Conservation (phyloP, 2,797 vertebrate genomes). For the Gallinago stenura region DNA sequence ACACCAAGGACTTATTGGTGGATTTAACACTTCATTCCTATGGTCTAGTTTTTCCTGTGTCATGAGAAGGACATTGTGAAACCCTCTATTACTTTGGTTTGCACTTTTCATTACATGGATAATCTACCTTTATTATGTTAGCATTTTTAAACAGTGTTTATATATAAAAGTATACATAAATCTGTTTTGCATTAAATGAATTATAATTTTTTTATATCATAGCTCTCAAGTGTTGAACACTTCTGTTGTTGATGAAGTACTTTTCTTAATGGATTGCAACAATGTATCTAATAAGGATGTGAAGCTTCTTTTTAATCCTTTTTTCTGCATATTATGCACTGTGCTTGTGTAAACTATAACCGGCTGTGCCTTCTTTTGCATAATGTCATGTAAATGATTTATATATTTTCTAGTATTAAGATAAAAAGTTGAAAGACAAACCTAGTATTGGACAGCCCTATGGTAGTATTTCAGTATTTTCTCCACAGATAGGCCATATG, state of each 20-base stretch:
- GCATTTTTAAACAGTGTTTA: slow-evolving; percentile 81
- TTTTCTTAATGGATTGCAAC: slow-evolving; percentile 77
- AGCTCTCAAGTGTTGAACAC: slow-evolving; percentile 84
- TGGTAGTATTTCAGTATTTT: slow-evolving; percentile 84
- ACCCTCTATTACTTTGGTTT: slow-evolving; percentile 79
- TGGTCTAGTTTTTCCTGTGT: slow-evolving; percentile 79
- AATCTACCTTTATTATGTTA: slow-evolving; percentile 78
- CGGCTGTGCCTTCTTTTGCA: slow-evolving; percentile 93
- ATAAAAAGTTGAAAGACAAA: slow-evolving; percentile 82
- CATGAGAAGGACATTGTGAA: slow-evolving; percentile 80
- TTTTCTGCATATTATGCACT: slow-evolving; percentile 86
- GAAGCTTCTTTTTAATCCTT: slow-evolving; percentile 81
- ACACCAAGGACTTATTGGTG: slow-evolving; percentile 69
- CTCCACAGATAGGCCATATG: slow-evolving; percentile 80
- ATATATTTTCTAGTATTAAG: slow-evolving; percentile 88
- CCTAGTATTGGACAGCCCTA: slow-evolving; percentile 84
- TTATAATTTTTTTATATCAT: slow-evolving; percentile 82
- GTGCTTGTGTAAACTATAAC: slow-evolving; percentile 87
- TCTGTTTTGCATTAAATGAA: slow-evolving; percentile 84
- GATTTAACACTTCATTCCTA: slow-evolving; percentile 75
- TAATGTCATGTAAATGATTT: slow-evolving; percentile 90
- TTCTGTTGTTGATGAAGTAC: slow-evolving; percentile 80
- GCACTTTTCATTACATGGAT: slow-evolving; percentile 85
- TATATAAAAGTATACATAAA: slow-evolving; percentile 81
- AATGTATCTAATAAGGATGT: slow-evolving; percentile 84